Evolutionary conservation across 2,888 invertebrate species (phyloP).

Genomic region (Lepidochrysops patricia): DNA sequence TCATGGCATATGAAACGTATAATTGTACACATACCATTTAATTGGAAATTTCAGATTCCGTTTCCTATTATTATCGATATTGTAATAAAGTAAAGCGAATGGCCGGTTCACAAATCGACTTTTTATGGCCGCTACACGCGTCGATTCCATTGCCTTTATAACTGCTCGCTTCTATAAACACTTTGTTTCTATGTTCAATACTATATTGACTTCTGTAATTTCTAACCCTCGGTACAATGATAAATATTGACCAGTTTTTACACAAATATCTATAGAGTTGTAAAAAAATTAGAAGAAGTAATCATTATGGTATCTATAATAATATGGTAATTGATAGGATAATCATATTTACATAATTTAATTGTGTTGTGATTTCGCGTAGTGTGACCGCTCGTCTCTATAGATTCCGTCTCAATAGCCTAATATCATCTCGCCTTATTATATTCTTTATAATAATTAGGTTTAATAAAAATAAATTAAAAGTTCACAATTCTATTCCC

Average conservation of each 20-base stretch:
- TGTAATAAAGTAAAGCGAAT: conserved; percentile 3
- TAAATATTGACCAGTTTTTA: too few species aligned
- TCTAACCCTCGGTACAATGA: not conserved
- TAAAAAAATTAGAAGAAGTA: too few species aligned
- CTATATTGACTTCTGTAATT: not conserved
- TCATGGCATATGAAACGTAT: not conserved
- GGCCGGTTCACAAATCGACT: conserved; percentile 7
- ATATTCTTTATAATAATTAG: too few species aligned
- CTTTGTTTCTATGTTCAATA: not conserved
- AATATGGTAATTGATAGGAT: too few species aligned
- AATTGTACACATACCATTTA: conserved; percentile 7
- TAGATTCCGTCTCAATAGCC: too few species aligned
- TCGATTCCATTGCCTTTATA: conserved; percentile 1
- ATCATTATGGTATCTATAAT: too few species aligned
- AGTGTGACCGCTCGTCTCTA: too few species aligned
- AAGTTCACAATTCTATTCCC: not conserved
- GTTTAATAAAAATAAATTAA: too few species aligned
- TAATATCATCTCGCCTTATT: too few species aligned
- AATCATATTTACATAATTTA: too few species aligned
- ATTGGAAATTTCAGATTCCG: conserved; percentile 1
- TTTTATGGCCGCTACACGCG: not conserved
- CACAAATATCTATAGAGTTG: too few species aligned
- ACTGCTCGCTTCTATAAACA: not conserved
- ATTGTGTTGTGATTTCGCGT: too few species aligned
- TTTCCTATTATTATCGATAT: conserved; percentile 6